Base-by-base conservation (phyloP, 1,140 invertebrate genomes). In the Heliconius melpomene region DNA sequence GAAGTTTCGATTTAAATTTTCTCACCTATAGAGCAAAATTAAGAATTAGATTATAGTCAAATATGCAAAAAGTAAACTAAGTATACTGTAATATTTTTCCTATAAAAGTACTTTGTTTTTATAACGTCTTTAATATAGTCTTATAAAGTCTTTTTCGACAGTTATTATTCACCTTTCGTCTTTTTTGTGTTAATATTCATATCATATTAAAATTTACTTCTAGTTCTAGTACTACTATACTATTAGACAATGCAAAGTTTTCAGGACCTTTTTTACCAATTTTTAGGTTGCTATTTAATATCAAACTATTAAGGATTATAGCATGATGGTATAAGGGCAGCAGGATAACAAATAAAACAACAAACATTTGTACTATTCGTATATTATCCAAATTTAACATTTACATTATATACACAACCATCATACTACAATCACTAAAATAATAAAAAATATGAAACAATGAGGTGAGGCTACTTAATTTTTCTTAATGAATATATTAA, bases 351-450 rank as follows among this genome's bases (percentile, higher is more conserved):
- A 94, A 93, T 93, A 79, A 94, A 93, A 94, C 91, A 88, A 90
- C 90, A 85, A 29, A 66, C 78, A 72, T 36, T 82, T 75, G 76
- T 83, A 79, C 85, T 87, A 85, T 86, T 83, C 81, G 77, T 92
- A 86, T 93, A 93, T 93, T 92, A 87, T 83, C 81, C 36, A 85
- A 86, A 84, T 74, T 85, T 29, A 66, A 66, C 54, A 88, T 88
- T 87, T 85, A 89, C 86, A 90, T 82, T 84, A 52, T 29, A 77
- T 26, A 81, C 84, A 86, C 82, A 82, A 91, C 92, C 92, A 94
- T 94, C 92, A 94, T 90, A 94, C 91, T 94, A 92, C 91, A 91
- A 87, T 82, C 88, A 78, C 71, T 78, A 78, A 29, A 60, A 70
- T 36, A 70, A 73, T 7, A 52, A 76, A 72, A 52, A 50, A 23